Percentiles rank a stretch among this genome's conserved stretches.
Conservation (phyloP, 2,888 invertebrate species). For the Plagodis dolabraria region DNA sequence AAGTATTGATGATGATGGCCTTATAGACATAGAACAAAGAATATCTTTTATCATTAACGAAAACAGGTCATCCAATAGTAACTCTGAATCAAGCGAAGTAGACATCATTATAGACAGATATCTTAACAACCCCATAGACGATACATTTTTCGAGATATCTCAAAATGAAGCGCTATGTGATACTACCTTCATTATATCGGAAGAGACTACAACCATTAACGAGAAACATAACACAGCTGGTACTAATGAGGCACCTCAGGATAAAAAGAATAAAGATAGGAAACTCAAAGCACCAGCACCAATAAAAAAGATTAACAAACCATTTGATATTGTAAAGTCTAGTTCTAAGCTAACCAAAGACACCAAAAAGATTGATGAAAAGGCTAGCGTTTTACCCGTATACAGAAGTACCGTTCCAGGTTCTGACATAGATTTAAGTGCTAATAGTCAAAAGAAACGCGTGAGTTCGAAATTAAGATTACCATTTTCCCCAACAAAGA, state of each 20-base stretch:
- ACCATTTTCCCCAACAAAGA: slow-evolving; percentile 72
- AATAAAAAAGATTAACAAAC: slow-evolving; percentile 66
- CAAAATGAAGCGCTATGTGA: slow-evolving; percentile 62
- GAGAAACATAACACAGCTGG: slow-evolving; percentile 49
- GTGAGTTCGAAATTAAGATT: slow-evolving; percentile 68
- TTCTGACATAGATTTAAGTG: slow-evolving; percentile 56
- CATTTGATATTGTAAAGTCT: slow-evolving; percentile 64
- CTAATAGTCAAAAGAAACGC: slow-evolving; percentile 63
- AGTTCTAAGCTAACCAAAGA: slow-evolving; percentile 55
- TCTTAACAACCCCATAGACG: slow-evolving; percentile 58
- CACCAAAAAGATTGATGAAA: slow-evolving; percentile 55
- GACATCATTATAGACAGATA: slow-evolving; percentile 73
- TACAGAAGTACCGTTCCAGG: slow-evolving; percentile 67
- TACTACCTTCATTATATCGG: slow-evolving; percentile 68
- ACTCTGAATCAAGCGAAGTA: slow-evolving; percentile 76
- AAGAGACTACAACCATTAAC: slow-evolving; percentile 49
- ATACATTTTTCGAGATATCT: slow-evolving; percentile 49
- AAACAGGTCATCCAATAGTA: slow-evolving; percentile 77
- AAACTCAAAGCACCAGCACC: slow-evolving; percentile 67
- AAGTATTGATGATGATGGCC: slow-evolving; percentile 68
- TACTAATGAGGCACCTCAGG: slow-evolving; percentile 47
- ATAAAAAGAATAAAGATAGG: slow-evolving; percentile 66
- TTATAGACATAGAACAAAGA: slow-evolving; percentile 76
- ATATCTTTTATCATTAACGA: slow-evolving; percentile 79
- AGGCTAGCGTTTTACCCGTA: slow-evolving; percentile 70